phyloP scores from a whole-genome alignment of 2,797 vertebrate species.

The Aldrovandia affinis region DNA sequence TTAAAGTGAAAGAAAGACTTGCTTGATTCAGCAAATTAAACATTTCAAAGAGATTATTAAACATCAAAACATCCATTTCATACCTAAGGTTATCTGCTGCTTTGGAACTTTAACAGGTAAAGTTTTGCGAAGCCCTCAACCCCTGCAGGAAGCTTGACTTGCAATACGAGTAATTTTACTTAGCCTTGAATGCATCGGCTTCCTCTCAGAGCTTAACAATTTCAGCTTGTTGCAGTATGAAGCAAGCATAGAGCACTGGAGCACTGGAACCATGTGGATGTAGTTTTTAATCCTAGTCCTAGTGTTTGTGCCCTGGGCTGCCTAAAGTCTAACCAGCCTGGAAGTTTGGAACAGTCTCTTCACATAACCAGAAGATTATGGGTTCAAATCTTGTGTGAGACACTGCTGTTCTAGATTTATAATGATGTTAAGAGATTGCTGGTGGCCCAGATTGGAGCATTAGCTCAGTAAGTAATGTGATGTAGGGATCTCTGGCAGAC shows the following conservation, averaged over 20 bases:
- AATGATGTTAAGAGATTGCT: too few relatives aligned
- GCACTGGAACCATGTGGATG: too few relatives aligned
- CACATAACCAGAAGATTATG: neutral
- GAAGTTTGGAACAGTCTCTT: neutral
- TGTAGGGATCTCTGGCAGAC: too few relatives aligned
- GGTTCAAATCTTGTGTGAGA: neutral
- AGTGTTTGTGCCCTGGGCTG: too few relatives aligned
- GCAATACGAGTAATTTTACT: neutral
- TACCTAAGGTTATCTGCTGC: neutral
- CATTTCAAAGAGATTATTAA: neutral
- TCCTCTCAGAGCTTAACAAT: neutral
- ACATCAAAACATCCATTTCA: neutral
- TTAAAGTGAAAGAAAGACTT: neutral
- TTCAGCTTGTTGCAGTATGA: neutral
- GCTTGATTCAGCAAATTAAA: slow-evolving; percentile 16
- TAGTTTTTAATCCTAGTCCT: neutral
- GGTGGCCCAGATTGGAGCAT: too few relatives aligned
- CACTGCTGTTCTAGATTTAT: neutral
- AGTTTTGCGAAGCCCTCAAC: neutral
- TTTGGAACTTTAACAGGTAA: neutral
- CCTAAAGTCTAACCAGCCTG: too few relatives aligned
- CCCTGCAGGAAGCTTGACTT: neutral
- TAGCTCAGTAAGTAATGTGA: too few relatives aligned
- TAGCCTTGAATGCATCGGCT: neutral
- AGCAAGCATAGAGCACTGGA: too few relatives aligned